A percentile compares a stretch with the other conserved stretches of the same genome.
These are phyloP conservation scores for Volucella zonaria DNA, from an alignment of 2,888 invertebrate species.

Conservation along the genomic window DNA sequence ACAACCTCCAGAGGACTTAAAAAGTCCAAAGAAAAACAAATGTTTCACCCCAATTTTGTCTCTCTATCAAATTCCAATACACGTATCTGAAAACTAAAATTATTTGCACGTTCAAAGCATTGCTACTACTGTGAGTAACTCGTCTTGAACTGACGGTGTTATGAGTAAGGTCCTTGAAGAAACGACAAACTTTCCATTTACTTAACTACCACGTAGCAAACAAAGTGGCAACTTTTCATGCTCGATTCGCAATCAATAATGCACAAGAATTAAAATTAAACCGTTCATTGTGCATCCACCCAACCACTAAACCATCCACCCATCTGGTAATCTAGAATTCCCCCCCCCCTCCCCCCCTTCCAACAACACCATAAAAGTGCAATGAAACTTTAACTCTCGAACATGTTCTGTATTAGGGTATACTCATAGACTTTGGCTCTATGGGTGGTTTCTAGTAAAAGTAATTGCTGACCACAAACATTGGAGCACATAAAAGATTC, in stretches of 20 bases:
- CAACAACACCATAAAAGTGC: constrained; percentile 56
- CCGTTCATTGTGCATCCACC: constrained; percentile 44
- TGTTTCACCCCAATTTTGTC: no score
- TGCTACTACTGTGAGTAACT: background rate
- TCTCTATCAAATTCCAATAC: no score
- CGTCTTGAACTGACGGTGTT: background rate
- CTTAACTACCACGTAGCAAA: constrained; percentile 17
- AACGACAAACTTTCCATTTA: constrained; percentile 1
- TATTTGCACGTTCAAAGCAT: background rate
- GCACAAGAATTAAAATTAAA: constrained; percentile 62
- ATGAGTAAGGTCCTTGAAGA: constrained; percentile 14
- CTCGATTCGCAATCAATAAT: constrained; percentile 64
- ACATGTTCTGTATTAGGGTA: constrained; percentile 34
- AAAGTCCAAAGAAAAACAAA: no score
- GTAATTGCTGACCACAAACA: constrained; percentile 71
- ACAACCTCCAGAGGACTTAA: no score
- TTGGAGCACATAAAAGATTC: constrained; percentile 67
- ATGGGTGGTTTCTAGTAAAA: constrained; percentile 50
- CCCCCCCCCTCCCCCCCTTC: no score
- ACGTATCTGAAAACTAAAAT: no score
- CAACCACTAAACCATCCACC: background rate
- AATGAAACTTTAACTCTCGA: constrained; percentile 54
- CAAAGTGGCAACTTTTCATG: constrained; percentile 46
- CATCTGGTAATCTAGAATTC: background rate
- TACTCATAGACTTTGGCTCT: constrained; percentile 29